Evolutionary conservation across 2,888 invertebrate species (phyloP).

Genomic region (Psylliodes chrysocephalus): DNA sequence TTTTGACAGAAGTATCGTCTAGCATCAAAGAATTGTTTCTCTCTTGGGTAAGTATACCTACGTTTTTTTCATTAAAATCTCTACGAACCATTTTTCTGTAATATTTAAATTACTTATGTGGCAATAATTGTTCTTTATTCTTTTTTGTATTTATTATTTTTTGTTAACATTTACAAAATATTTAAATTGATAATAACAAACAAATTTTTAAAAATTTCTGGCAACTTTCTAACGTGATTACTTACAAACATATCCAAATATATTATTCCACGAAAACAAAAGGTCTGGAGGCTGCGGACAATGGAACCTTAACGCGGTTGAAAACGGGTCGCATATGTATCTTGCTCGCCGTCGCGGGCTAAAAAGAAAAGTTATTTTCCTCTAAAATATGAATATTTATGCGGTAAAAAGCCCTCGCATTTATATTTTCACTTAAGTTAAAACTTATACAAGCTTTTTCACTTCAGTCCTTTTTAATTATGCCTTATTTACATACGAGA

Average conservation of each 20-base stretch:
- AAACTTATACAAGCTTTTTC: conserved; percentile 61
- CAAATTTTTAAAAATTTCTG: no score
- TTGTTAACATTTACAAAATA: no score
- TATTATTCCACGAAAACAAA: conserved; percentile 9
- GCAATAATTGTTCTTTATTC: no score
- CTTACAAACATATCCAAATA: neutral
- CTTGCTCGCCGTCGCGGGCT: conserved; percentile 24
- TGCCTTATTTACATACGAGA: conserved; percentile 51
- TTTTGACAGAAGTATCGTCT: no score
- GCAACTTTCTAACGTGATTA: neutral
- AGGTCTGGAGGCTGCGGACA: conserved; percentile 18
- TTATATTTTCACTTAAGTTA: conserved; percentile 60
- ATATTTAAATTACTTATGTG: no score
- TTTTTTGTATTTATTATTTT: no score
- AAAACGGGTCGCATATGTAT: conserved; percentile 36
- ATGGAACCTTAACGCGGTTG: conserved; percentile 33
- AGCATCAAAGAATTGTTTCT: no score
- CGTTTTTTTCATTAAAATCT: no score
- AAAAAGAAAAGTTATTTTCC: conserved; percentile 48
- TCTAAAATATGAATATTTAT: conserved; percentile 58
- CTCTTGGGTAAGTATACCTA: no score
- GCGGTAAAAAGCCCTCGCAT: conserved; percentile 53
- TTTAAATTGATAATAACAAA: no score
- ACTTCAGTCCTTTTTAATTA: conserved; percentile 60
- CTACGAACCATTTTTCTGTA: no score